A percentile compares a stretch with the other conserved stretches of the same genome.
Conservation (phyloP, 1,140 invertebrate species). For the Trichonephila clavipes region DNA sequence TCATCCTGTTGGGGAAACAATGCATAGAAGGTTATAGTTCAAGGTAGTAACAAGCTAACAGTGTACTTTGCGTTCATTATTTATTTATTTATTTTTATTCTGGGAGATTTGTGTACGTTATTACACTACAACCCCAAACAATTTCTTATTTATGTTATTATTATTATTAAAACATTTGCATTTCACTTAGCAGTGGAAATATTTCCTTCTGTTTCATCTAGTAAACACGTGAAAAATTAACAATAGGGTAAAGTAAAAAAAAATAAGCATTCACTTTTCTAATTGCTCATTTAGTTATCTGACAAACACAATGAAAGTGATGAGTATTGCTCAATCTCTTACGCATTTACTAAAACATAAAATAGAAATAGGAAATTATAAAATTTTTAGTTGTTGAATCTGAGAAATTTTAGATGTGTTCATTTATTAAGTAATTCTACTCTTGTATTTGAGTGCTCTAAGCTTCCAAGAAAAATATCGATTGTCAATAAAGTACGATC, state of each 20-base stretch:
- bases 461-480: background rate
- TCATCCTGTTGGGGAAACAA: conserved; percentile 9
- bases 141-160: conserved; percentile 17
- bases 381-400: no score
- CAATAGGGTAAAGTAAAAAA: background rate
- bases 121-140: background rate
- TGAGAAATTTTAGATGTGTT: no score
- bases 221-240: background rate
- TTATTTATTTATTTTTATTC: conserved; percentile 6
- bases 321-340: background rate
- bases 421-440: no score
- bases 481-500: background rate
- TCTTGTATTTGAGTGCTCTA: no score
- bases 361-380: background rate
- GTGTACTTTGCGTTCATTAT: background rate
- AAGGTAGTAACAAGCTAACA: background rate
- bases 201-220: background rate
- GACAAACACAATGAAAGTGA: background rate
- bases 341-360: background rate
- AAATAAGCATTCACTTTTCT: background rate
- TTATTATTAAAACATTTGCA: conserved; percentile 25
- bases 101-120: conserved; percentile 1
- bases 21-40: background rate
- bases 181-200: background rate
- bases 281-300: background rate